These are phyloP conservation scores for Ptyas mucosa DNA, from an alignment of 2,113 vertebrate species.

Conservation along the genomic window DNA sequence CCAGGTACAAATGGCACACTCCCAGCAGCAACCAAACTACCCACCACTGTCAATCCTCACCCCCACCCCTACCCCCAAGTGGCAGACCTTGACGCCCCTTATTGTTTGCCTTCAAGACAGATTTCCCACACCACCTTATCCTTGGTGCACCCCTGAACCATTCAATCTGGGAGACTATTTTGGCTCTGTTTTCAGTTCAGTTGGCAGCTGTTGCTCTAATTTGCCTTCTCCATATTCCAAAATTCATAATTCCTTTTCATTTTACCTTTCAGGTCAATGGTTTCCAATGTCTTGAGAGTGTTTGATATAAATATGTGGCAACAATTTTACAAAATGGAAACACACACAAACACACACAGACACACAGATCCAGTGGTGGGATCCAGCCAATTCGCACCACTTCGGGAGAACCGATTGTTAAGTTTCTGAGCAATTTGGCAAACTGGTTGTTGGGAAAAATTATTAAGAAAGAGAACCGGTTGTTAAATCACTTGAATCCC, in stretches of 20 bases:
- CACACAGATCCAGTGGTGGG: too few species aligned
- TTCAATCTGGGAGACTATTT: background rate
- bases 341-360: background rate
- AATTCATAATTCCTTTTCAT: background rate
- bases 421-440: too few species aligned
- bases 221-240: background rate
- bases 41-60: background rate
- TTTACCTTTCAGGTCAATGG: background rate
- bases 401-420: too few species aligned
- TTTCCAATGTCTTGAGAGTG: background rate
- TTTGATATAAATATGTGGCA: background rate
- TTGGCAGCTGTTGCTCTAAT: background rate
- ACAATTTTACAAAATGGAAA: background rate
- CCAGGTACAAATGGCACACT: background rate
- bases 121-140: background rate
- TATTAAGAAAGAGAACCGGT: too few species aligned
- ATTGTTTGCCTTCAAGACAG: background rate
- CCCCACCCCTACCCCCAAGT: background rate
- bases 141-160: background rate
- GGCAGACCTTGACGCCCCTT: background rate
- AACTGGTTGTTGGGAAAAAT: too few species aligned
- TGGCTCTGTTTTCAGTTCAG: background rate
- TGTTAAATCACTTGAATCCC: too few species aligned
- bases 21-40: background rate
- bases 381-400: too few species aligned